Percentiles rank a stretch among this genome's conserved stretches.
Conservation (phyloP, 1,140 invertebrate species). For the Drosophila novamexicana region DNA sequence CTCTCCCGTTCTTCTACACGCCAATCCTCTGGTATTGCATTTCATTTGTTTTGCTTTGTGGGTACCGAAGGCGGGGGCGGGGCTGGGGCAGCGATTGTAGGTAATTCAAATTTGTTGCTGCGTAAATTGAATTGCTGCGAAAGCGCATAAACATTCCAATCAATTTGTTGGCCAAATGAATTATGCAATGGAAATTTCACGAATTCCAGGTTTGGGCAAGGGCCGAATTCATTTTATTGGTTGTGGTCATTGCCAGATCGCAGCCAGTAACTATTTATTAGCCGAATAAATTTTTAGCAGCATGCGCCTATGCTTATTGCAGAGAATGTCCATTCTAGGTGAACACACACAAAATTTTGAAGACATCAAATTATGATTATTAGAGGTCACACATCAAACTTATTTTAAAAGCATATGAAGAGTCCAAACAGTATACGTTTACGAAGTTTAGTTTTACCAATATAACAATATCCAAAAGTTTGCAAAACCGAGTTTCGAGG, state of each 20-base stretch:
- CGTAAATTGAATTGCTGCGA: slow-evolving; percentile 64
- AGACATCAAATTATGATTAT: too few relatives aligned
- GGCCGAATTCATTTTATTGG: slow-evolving; percentile 26
- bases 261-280: slow-evolving; percentile 6
- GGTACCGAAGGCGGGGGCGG: not conserved
- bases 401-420: too few relatives aligned
- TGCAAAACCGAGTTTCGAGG: too few relatives aligned
- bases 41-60: slow-evolving; percentile 55
- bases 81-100: slow-evolving; percentile 25
- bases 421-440: too few relatives aligned
- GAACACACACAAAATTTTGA: too few relatives aligned
- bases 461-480: too few relatives aligned
- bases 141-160: slow-evolving; percentile 67
- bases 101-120: slow-evolving; percentile 71
- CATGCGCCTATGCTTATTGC: not conserved
- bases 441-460: too few relatives aligned
- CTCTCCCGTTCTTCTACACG: too few relatives aligned
- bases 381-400: too few relatives aligned
- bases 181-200: slow-evolving; percentile 66
- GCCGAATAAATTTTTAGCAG: not conserved
- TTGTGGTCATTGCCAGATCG: not conserved
- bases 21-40: slow-evolving; percentile 31
- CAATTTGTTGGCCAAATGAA: slow-evolving; percentile 68
- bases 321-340: too few relatives aligned
- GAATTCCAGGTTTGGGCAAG: slow-evolving; percentile 29